Conservation (phyloP, 1,140 invertebrate species). For the Camponotus vicinus region DNA sequence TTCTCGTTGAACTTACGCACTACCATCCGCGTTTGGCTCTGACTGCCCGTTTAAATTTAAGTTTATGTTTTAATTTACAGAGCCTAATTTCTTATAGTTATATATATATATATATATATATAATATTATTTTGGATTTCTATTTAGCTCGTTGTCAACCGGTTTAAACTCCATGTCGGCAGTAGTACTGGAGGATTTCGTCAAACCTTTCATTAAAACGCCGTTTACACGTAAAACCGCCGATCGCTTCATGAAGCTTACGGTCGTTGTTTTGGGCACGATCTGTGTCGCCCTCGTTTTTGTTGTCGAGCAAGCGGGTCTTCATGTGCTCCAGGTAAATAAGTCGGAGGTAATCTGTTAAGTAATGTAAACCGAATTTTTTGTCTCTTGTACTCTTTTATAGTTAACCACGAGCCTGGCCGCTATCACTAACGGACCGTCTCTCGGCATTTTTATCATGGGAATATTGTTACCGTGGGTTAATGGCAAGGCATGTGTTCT, state of each 20-base stretch:
- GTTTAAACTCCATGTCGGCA: conserved; percentile 96
- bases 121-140: conserved; percentile 46
- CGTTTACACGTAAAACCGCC: conserved; percentile 88
- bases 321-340: conserved; percentile 88
- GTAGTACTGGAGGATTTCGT: conserved; percentile 94
- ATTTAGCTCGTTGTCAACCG: conserved; percentile 95
- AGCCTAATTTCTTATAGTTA: no score
- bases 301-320: conserved; percentile 91
- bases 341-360: background rate
- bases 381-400: conserved; percentile 77
- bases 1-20: no score
- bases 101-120: no score
- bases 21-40: no score
- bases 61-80: no score
- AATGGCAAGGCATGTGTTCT: conserved; percentile 88
- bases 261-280: conserved; percentile 89
- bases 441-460: conserved; percentile 93
- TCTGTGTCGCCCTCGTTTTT: conserved; percentile 90
- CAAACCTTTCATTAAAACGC: conserved; percentile 88
- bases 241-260: conserved; percentile 90
- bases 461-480: conserved; percentile 93
- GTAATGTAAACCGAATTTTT: background rate
- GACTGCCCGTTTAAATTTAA: no score
- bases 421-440: conserved; percentile 92
- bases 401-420: conserved; percentile 89